A percentile compares a stretch with the other conserved stretches of the same genome.
These are phyloP conservation scores for Simalia tracyae DNA, from an alignment of 2,797 vertebrate species.

Conservation along the genomic window DNA sequence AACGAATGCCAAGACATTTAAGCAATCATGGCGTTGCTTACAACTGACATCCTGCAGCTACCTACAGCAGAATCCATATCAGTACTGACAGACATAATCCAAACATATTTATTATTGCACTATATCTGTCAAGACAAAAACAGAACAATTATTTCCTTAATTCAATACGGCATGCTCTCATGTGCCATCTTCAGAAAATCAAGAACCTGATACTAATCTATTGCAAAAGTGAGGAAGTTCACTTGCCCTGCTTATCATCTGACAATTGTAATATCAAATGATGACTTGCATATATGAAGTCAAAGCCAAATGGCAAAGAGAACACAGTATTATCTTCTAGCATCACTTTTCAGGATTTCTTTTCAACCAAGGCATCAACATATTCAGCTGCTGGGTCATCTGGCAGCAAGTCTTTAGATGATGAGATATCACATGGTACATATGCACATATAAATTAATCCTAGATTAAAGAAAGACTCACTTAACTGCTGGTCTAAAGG, in stretches of 20 bases:
- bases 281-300: neutral
- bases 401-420: neutral
- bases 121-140: neutral
- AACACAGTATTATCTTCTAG: neutral
- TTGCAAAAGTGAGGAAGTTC: neutral
- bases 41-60: neutral
- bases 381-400: neutral
- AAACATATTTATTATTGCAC: fast-evolving
- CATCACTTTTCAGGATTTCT: neutral
- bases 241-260: neutral
- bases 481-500: neutral
- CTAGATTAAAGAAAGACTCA: neutral
- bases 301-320: neutral
- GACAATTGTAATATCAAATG: neutral
- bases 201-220: neutral
- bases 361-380: neutral
- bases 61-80: neutral
- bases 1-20: neutral
- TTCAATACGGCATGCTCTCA: neutral
- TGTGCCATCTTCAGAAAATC: no score
- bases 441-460: neutral
- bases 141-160: neutral
- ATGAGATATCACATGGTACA: no score
- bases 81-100: slow-evolving; percentile 2
- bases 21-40: neutral